phyloP scores from a whole-genome alignment of 2,113 vertebrate genomes.

The Hyperopisus bebe region DNA sequence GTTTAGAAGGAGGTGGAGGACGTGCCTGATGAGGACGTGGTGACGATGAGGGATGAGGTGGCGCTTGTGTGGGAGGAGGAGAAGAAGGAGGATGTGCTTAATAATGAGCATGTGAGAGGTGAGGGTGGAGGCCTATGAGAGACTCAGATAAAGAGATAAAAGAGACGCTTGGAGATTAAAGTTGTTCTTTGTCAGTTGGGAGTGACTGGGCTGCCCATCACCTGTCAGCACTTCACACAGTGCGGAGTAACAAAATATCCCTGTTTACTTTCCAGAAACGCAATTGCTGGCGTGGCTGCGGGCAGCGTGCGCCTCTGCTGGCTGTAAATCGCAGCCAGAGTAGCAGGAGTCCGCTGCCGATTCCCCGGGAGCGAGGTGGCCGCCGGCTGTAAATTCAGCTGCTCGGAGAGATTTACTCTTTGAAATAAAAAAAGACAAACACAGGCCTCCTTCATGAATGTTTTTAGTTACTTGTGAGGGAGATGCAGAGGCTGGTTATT shows the following conservation, averaged over 20 bases:
- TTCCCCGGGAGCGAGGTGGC: neutral
- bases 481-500: neutral
- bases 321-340: neutral
- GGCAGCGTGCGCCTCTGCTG: neutral
- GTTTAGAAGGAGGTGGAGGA: neutral
- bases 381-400: constrained; percentile 1
- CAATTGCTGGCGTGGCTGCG: neutral
- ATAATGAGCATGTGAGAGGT: neutral
- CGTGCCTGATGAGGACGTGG: neutral
- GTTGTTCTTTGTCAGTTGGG: neutral
- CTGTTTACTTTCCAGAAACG: neutral
- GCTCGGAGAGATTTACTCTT: neutral
- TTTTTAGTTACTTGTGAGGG: neutral
- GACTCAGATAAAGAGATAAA: neutral
- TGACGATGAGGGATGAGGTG: neutral
- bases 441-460: neutral
- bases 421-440: neutral
- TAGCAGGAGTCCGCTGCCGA: neutral
- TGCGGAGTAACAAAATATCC: neutral
- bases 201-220: neutral
- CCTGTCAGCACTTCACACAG: neutral
- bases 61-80: neutral
- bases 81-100: neutral
- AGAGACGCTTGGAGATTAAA: neutral
- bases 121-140: neutral